Evolutionary conservation across 2,888 invertebrate species (phyloP), one percentile per base, ranked within the genome.

Genomic region (Euphydryas editha): DNA sequence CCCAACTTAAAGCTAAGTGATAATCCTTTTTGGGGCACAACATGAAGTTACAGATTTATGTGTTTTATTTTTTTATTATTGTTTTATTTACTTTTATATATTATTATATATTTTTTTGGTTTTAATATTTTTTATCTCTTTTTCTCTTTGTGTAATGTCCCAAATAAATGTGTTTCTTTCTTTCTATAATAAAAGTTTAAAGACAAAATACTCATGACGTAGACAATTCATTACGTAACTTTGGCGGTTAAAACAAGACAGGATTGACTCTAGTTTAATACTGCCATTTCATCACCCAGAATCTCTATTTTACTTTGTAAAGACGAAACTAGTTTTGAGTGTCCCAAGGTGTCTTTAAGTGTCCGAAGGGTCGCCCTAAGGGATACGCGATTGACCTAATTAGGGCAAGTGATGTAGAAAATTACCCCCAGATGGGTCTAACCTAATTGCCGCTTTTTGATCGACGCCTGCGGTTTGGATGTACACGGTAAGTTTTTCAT

Each of bases 381-480:
- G 85, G 78, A 78, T 75, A 79, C 74, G 72, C 81, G 78, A 80
- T 84, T 84, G 85, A 84, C 85, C 87, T 87, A 88, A 89, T 89
- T 88, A 88, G 82, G 81, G 74, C 84, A 84, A 88, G 86, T 86
- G 85, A 85, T 76, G 85, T 81, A 85, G 86, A 87, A 88, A 88
- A 88, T 88, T 84, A 85, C 88, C 81, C 77, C 76, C 82, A 81
- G 85, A 83, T 81, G 78, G 84, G 82, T 78, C 78, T 78, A 76
- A 78, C 81, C 80, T 87, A 86, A 86, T 87, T 86, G 84, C 76
- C 79, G 70, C 62, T 68, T 72, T 72, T 69, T 71, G 72, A 72
- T 72, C 67, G 71, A 71, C 68, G 68, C 71, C 69, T 61, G 68
- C 58, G 62, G 62, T 49, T 39, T 42, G 58, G 49, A 42, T 54